Evolutionary conservation across 1,140 invertebrate species (phyloP).

Genomic region (Drosophila subobscura): DNA sequence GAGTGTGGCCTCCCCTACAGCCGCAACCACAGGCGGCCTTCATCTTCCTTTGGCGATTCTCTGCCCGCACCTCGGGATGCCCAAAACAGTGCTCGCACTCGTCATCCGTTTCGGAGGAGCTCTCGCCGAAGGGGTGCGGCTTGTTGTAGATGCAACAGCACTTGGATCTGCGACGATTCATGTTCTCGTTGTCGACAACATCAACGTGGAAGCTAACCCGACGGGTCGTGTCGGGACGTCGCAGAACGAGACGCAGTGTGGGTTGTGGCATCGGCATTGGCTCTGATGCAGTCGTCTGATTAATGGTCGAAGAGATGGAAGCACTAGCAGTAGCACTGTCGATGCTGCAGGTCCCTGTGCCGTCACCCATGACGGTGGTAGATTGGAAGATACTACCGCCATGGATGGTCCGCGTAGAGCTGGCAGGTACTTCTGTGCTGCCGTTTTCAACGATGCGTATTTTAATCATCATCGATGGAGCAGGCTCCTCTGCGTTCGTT

Average conservation of each 20-base stretch:
- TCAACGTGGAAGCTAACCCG: constrained; percentile 93
- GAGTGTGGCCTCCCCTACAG: background rate
- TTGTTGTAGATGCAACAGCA: constrained; percentile 96
- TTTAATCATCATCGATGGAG: no score
- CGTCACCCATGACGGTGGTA: no score
- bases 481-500: no score
- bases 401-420: no score
- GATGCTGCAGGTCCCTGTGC: no score
- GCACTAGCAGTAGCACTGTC: no score
- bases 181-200: constrained; percentile 95
- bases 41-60: constrained; percentile 70
- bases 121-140: constrained; percentile 91
- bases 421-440: no score
- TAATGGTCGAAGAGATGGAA: no score
- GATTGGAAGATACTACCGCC: no score
- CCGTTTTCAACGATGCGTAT: no score
- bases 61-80: constrained; percentile 89
- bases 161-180: constrained; percentile 97
- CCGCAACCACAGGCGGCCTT: background rate
- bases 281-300: no score
- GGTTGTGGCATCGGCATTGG: background rate
- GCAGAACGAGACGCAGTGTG: constrained; percentile 12
- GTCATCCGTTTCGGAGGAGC: constrained; percentile 90
- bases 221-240: constrained; percentile 79
- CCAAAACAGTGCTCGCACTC: constrained; percentile 94